Conservation (phyloP, 2,113 vertebrate genomes). For the Plectropomus leopardus region DNA sequence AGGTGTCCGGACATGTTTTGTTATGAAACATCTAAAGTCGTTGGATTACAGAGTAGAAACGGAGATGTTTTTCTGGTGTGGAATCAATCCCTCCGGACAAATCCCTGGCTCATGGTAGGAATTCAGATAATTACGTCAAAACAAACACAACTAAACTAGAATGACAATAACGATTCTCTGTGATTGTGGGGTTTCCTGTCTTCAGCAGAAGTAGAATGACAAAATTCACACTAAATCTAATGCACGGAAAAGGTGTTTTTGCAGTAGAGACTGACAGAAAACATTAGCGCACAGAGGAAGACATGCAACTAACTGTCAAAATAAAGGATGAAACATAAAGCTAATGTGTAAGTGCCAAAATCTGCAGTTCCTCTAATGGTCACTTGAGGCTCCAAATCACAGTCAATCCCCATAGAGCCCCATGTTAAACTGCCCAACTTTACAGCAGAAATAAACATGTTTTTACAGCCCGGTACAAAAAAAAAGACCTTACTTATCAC, state of each 20-base stretch:
- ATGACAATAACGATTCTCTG: background rate
- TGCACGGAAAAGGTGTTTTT: background rate
- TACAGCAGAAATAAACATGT: no score
- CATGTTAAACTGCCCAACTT: no score
- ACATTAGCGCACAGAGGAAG: background rate
- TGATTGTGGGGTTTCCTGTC: background rate
- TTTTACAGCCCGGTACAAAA: no score
- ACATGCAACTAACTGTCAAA: background rate
- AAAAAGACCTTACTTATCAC: no score
- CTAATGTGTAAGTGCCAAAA: no score
- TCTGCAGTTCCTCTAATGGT: no score
- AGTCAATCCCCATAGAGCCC: no score
- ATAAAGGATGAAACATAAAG: no score
- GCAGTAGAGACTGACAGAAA: background rate
- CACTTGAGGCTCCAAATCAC: no score
- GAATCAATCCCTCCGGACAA: constrained; percentile 10
- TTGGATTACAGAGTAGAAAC: constrained; percentile 21
- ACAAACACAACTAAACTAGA: background rate
- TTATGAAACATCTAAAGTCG: constrained; percentile 36
- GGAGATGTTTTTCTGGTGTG: constrained; percentile 24
- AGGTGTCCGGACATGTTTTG: constrained; percentile 65
- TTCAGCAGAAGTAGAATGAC: background rate
- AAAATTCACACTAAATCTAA: background rate
- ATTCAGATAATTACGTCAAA: background rate
- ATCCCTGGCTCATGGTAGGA: background rate